These are phyloP conservation scores for Cordilura impudica DNA, from an alignment of 2,888 invertebrate species.

Conservation along the genomic window DNA sequence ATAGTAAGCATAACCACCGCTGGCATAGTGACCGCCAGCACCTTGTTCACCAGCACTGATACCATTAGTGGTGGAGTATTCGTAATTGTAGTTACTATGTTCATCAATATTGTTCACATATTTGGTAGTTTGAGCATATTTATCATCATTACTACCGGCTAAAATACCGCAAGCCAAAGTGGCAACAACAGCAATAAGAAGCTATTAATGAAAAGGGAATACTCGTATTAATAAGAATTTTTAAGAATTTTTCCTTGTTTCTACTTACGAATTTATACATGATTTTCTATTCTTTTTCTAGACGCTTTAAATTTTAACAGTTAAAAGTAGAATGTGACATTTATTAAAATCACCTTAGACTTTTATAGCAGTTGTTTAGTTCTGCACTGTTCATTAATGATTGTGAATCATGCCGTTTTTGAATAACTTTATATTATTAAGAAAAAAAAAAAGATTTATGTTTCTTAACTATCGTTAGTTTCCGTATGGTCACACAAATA, in stretches of 20 bases:
- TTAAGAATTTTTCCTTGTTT: no score
- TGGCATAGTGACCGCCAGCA: slow-evolving; percentile 78
- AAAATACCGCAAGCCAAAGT: slow-evolving; percentile 61
- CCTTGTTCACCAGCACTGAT: slow-evolving; percentile 81
- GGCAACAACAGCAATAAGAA: slow-evolving; percentile 19
- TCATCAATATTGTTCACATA: slow-evolving; percentile 63
- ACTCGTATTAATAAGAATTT: no score
- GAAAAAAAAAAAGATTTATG: no score
- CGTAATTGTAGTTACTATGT: slow-evolving; percentile 77
- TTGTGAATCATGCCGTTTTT: no score
- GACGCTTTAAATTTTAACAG: neutral
- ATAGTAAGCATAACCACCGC: slow-evolving; percentile 67
- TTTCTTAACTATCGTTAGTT: neutral
- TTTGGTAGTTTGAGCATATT: slow-evolving; percentile 60
- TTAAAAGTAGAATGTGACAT: neutral
- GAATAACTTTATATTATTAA: no score
- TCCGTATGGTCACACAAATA: neutral
- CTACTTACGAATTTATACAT: slow-evolving; percentile 29
- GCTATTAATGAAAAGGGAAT: neutral
- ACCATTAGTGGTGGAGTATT: slow-evolving; percentile 81
- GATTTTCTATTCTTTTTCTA: neutral
- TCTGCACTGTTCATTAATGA: no score
- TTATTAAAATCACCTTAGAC: neutral
- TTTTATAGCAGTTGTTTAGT: no score
- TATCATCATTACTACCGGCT: slow-evolving; percentile 62